Evolutionary conservation across 2,797 vertebrate species (phyloP).

Genomic region (Dicrostonyx torquatus): DNA sequence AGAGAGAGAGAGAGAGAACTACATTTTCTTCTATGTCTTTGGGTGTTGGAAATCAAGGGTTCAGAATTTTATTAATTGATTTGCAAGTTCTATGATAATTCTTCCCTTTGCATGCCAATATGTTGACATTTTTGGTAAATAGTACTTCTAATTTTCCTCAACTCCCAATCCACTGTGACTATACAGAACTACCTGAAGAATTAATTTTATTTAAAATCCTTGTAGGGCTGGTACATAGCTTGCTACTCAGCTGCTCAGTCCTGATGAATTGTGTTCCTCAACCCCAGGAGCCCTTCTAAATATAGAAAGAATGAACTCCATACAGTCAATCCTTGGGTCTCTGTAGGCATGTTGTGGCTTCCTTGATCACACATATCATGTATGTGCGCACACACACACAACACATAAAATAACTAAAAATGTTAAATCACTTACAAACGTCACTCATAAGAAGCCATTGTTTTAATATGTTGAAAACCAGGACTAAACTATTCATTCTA

Average conservation of each 20-base stretch:
- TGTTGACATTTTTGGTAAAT: not conserved
- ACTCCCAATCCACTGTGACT: not conserved
- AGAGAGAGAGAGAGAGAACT: not conserved
- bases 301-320: not conserved
- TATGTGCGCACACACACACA: too few relatives aligned
- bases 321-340: not conserved
- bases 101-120: not conserved
- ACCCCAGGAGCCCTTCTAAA: not conserved
- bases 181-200: not conserved
- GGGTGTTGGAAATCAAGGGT: not conserved
- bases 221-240: not conserved
- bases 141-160: slow-evolving; percentile 5
- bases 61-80: not conserved
- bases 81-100: slow-evolving; percentile 38
- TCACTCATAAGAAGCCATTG: not conserved
- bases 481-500: not conserved
- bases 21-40: not conserved
- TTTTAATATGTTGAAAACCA: not conserved
- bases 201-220: not conserved
- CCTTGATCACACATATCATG: not conserved
- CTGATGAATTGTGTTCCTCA: not conserved
- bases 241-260: not conserved
- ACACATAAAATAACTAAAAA: not conserved
- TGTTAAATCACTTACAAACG: not conserved
- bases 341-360: not conserved